Evolutionary conservation across 2,888 invertebrate genomes (phyloP), one percentile per base, ranked within the genome.

Genomic region (Calameuta filiformis): DNA sequence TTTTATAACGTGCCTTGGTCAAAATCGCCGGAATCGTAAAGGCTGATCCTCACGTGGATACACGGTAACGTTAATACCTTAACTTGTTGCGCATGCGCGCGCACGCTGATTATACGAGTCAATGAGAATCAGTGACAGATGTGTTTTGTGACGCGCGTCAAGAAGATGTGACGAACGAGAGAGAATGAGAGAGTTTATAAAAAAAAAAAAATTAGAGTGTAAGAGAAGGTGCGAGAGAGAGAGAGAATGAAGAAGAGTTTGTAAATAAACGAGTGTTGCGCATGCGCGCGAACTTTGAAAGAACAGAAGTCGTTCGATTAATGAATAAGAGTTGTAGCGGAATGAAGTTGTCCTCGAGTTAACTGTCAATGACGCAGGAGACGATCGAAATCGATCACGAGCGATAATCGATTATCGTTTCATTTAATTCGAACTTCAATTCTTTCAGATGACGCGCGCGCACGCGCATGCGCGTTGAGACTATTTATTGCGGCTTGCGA

Each of bases 1-100:
- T 82, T 78, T 77, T 79, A n/a, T 33, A 75, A 31, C 83, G 83
- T 83, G 83, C 83, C 83, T 84, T 83, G 81, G 71, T 40, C 68
- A 68, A 77, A 77, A 80, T 15, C 30, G 35, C 69, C 35, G 79
- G 81, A 78, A 71, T 33, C 71, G 56, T 71, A 78, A 81, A 83
- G 81, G 83, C 83, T 81, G 82, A 83, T 82, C 33, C 12, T 34
- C 33, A 33, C 71, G 71, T 71, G 71, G 1, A 71, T 71, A 83
- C 79, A 79, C 56, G 56, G 56, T 56, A 56, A 56, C 9, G 23
- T 23, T 23, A 56, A 56, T 73, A 76, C 79, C 76, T 74, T 35
- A 81, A 82, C 78, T 80, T 80, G 79, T 83, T 84, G 6, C 2
- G 56, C 56, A 23, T 9, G 56, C 56, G 40, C 15, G 15, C 40